A percentile compares a stretch with the other conserved stretches of the same genome.
Evolutionary conservation across 2,113 vertebrate species (phyloP).

Genomic region (Rattus norvegicus): DNA sequence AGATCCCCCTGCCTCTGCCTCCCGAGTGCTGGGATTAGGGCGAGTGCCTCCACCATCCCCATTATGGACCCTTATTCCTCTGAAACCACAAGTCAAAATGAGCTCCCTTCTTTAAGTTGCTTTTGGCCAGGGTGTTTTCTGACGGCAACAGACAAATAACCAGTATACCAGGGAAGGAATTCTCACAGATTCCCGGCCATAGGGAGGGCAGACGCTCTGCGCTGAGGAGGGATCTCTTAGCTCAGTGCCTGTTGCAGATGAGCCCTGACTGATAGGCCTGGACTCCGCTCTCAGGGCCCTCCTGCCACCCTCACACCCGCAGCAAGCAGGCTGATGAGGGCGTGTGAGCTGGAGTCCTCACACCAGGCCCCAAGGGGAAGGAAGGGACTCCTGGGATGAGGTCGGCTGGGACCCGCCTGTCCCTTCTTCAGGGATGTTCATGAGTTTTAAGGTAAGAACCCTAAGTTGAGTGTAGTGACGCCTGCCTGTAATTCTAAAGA

Average conservation of each 20-base stretch:
- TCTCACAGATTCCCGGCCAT: background rate
- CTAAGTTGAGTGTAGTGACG: background rate
- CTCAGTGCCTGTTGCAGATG: background rate
- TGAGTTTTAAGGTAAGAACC: background rate
- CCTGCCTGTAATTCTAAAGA: background rate
- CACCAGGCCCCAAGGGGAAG: fast-evolving
- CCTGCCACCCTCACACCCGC: background rate
- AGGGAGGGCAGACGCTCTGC: background rate
- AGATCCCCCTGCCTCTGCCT: no score
- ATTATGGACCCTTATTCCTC: background rate
- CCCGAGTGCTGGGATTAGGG: no score
- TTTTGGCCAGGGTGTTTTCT: background rate
- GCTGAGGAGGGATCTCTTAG: background rate
- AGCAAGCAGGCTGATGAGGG: background rate
- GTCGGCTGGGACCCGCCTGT: background rate
- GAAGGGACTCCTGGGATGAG: no score
- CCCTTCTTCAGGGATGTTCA: background rate
- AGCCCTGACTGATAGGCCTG: background rate
- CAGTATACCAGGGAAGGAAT: background rate
- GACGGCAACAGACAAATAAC: background rate
- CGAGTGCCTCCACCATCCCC: no score
- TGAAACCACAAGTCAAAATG: background rate
- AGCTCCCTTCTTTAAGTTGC: background rate
- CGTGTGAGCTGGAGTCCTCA: background rate
- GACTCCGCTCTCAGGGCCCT: constrained; percentile 1